These are phyloP conservation scores for Microtus ochrogaster DNA, from an alignment of 2,113 vertebrate genomes.

Conservation along the genomic window DNA sequence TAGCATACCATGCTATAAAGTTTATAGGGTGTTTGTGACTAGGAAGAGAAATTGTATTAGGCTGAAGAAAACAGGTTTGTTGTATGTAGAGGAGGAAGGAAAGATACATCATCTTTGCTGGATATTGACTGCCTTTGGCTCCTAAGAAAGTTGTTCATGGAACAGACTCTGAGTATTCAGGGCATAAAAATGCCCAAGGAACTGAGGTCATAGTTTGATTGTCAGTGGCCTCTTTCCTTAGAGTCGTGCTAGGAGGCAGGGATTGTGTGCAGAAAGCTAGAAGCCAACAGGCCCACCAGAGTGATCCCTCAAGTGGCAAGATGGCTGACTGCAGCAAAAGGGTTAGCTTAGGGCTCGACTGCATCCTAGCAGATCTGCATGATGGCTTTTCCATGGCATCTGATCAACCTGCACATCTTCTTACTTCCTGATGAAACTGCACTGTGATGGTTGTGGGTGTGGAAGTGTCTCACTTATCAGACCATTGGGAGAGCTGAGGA, in stretches of 20 bases:
- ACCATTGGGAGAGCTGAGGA: background rate
- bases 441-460: background rate
- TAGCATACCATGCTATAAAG: background rate
- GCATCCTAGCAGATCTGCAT: background rate
- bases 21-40: background rate
- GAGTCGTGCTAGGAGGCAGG: background rate
- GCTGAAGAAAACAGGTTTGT: background rate
- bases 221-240: background rate
- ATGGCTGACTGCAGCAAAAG: background rate
- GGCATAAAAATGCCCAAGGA: background rate
- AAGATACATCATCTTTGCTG: background rate
- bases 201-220: background rate
- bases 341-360: background rate
- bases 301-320: background rate
- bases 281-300: background rate
- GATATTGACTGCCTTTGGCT: background rate
- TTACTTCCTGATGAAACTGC: slow-evolving; percentile 1
- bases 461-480: background rate
- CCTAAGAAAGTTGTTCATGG: background rate
- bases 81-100: background rate
- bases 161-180: background rate
- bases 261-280: background rate
- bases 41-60: slow-evolving; percentile 20
- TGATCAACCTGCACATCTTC: slow-evolving; percentile 17
- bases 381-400: slow-evolving; percentile 33